Evolutionary conservation across 2,888 invertebrate species (phyloP), one percentile per base, ranked within the genome.

Genomic region (Auanema freiburgensis): DNA sequence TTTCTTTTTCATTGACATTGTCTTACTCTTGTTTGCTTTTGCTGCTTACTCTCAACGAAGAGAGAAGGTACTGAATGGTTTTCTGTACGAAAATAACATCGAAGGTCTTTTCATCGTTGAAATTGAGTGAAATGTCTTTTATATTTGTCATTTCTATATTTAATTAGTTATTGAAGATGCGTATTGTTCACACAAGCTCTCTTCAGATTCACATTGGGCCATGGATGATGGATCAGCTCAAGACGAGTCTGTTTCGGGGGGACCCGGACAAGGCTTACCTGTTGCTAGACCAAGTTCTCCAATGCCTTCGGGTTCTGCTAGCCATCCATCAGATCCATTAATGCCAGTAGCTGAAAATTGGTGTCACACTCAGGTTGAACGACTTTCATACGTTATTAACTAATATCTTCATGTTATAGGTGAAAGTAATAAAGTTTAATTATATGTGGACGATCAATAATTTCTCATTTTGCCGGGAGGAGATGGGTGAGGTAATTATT

Each of bases 401-500:
- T 12, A 24, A 43, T 51, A 24, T 50, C 8, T 24, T 58, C 24
- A 46, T 44, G n/a, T 67, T 74, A 86, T 95, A 96, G 91, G 96
- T 97, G 86, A 97, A 97, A 90, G 97, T 98, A 87, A 94, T 97
- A 83, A 98, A 98, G 88, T 98, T 99, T 90, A 96, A 95, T 88
- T 98, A 98, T 88, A 97, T 98, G 93, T 98, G 98, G 98, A 98
- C 98, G 86, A 98, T 98, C 88, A 97, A 97, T 88, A 98, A 99
- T 90, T 98, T 98, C 88, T 96, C 96, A 88, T 99, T 98, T 88
- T 98, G 98, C 88, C 91, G 97, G 82, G 98, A 99, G 88, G 98
- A 98, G 88, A 98, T 99, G 97, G 98, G 98, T 83, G 98, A 99
- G 67, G 97, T 76, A 33, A 33, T 42, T 54, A 0, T 43, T 55